These are phyloP conservation scores for Sorex fumeus DNA, from an alignment of 2,113 vertebrate genomes.

Conservation along the genomic window DNA sequence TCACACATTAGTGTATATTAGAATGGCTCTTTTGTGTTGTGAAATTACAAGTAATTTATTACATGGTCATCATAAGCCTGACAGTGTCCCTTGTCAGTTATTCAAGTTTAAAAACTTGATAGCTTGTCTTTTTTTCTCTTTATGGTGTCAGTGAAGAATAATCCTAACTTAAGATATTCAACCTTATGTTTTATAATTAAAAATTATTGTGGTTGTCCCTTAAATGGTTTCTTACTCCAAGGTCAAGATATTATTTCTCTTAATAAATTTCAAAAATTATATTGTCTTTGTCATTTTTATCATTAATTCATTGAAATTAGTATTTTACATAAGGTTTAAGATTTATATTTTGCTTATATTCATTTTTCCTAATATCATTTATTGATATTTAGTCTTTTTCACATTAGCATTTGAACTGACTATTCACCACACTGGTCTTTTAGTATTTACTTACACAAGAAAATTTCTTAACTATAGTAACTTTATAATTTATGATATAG, in stretches of 20 bases:
- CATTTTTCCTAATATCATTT: neutral
- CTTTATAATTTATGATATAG: neutral
- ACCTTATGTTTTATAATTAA: conserved; percentile 17
- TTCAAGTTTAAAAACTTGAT: neutral
- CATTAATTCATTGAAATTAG: neutral
- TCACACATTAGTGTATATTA: too few relatives aligned
- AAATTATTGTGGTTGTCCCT: neutral
- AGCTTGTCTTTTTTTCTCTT: conserved; percentile 48
- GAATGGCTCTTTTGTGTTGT: too few relatives aligned
- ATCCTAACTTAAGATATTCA: neutral
- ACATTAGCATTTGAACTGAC: neutral
- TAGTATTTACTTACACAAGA: neutral
- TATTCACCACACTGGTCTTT: neutral
- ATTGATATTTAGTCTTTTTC: too few relatives aligned
- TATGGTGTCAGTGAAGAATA: conserved; percentile 22
- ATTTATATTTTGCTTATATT: conserved; percentile 44
- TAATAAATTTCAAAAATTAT: neutral
- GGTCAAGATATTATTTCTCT: conserved; percentile 20
- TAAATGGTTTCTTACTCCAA: neutral
- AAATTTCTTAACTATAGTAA: neutral
- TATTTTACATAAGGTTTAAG: neutral
- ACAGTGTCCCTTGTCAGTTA: neutral
- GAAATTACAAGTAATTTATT: too few relatives aligned
- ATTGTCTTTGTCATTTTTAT: conserved; percentile 44
- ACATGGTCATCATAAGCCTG: neutral